Conservation (phyloP, 2,797 vertebrate species). For the Periparus ater region DNA sequence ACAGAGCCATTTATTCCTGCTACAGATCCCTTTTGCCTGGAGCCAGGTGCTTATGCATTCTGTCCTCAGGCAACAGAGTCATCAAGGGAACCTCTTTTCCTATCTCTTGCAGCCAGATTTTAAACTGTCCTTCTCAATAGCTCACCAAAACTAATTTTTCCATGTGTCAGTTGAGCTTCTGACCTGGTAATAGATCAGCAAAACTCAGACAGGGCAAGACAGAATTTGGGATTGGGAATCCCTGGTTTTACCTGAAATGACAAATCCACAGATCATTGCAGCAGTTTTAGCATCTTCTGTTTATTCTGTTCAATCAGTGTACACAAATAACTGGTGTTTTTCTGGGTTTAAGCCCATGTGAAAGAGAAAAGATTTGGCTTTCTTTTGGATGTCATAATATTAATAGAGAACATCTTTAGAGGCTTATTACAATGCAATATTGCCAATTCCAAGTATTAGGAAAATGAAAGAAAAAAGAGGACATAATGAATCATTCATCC, state of each 20-base stretch:
- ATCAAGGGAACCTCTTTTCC: background rate
- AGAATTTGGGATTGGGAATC: background rate
- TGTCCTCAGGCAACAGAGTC: background rate
- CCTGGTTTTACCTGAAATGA: background rate
- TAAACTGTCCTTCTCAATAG: background rate
- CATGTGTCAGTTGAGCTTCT: background rate
- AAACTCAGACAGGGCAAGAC: background rate
- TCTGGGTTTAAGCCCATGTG: slow-evolving; percentile 26
- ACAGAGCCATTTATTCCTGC: background rate
- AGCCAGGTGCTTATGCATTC: background rate
- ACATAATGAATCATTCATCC: slow-evolving; percentile 48
- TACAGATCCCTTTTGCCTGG: background rate
- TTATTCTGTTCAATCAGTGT: background rate
- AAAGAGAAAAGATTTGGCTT: slow-evolving; percentile 58
- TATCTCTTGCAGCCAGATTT: background rate
- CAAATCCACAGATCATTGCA: background rate
- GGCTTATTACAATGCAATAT: slow-evolving; percentile 29
- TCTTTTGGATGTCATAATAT: slow-evolving; percentile 48
- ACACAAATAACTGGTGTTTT: slow-evolving; percentile 21
- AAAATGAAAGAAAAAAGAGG: slow-evolving; percentile 10
- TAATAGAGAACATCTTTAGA: slow-evolving; percentile 63
- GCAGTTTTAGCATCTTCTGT: background rate
- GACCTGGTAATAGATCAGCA: background rate
- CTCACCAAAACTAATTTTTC: background rate
- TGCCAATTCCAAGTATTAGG: slow-evolving; percentile 9